phyloP scores from a whole-genome alignment of 2,888 invertebrate genomes.

The Drosophila colorata region DNA sequence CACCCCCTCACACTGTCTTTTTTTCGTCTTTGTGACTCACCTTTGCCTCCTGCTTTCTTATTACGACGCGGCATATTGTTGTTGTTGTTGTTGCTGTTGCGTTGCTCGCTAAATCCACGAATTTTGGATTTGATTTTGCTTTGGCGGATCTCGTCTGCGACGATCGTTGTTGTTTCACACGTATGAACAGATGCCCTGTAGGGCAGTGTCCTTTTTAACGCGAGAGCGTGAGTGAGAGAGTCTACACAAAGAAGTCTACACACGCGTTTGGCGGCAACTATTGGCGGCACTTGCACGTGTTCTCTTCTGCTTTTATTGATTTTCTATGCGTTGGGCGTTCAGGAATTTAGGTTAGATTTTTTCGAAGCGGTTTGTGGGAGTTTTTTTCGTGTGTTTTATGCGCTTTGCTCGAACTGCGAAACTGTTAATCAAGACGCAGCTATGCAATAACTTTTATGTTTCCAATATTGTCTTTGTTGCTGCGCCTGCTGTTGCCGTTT shows the following conservation, averaged over 20 bases:
- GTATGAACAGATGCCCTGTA: constrained; percentile 30
- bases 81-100: constrained; percentile 52
- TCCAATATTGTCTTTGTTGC: constrained; percentile 79
- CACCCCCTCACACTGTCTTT: constrained; percentile 4
- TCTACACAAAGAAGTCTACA: constrained; percentile 64
- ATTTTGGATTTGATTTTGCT: constrained; percentile 40
- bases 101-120: constrained; percentile 29
- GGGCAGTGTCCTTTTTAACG: constrained; percentile 65
- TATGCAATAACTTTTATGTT: constrained; percentile 84
- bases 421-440: constrained; percentile 84
- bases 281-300: constrained; percentile 69
- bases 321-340: constrained; percentile 46
- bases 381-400: constrained; percentile 18
- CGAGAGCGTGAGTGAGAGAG: constrained; percentile 18
- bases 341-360: constrained; percentile 68
- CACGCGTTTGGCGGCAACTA: constrained; percentile 71
- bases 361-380: not conserved
- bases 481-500: constrained; percentile 56
- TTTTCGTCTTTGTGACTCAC: constrained; percentile 70
- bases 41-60: constrained; percentile 83
- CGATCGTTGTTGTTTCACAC: constrained; percentile 26
- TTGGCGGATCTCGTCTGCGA: constrained; percentile 13
- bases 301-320: constrained; percentile 61
- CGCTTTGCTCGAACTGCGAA: constrained; percentile 19
- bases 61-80: constrained; percentile 83